Evolutionary conservation across 1,140 invertebrate species (phyloP).

Genomic region (Nephila pilipes): DNA sequence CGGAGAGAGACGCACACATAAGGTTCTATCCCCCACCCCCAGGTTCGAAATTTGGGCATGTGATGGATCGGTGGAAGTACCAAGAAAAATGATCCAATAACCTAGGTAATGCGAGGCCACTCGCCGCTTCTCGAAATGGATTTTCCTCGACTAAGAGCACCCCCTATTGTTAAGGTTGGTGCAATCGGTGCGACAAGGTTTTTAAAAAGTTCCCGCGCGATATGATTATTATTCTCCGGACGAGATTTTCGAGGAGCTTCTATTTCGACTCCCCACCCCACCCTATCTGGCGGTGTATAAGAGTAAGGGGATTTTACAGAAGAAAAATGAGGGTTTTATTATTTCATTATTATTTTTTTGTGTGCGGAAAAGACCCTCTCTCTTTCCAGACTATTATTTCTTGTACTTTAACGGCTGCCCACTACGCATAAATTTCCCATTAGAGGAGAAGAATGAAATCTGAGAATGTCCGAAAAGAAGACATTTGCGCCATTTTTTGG

Average conservation of each 20-base stretch:
- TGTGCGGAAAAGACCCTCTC: not conserved
- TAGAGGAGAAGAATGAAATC: conserved; percentile 57
- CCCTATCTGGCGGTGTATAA: conserved; percentile 3
- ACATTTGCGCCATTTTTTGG: not conserved
- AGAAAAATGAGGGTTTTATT: conserved; percentile 72
- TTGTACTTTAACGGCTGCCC: conserved; percentile 37
- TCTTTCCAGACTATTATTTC: conserved; percentile 41
- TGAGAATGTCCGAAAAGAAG: conserved; percentile 42
- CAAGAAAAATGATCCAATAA: conserved; percentile 76
- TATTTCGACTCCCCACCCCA: not conserved
- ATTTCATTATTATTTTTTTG: conserved; percentile 43
- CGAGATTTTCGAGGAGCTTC: conserved; percentile 50
- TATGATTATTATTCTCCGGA: conserved; percentile 73
- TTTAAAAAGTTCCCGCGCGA: conserved; percentile 70
- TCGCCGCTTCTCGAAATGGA: conserved; percentile 57
- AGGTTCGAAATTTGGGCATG: conserved; percentile 38
- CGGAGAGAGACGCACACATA: not conserved
- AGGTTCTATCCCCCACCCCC: not conserved
- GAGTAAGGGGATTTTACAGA: conserved; percentile 52
- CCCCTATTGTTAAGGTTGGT: conserved; percentile 61
- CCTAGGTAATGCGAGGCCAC: conserved; percentile 70
- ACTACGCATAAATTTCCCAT: conserved; percentile 68
- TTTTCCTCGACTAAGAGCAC: conserved; percentile 53
- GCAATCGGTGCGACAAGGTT: conserved; percentile 66
- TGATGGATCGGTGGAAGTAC: conserved; percentile 49